Evolutionary conservation across 1,140 invertebrate genomes (phyloP).

Genomic region (Platorchestia sp.): DNA sequence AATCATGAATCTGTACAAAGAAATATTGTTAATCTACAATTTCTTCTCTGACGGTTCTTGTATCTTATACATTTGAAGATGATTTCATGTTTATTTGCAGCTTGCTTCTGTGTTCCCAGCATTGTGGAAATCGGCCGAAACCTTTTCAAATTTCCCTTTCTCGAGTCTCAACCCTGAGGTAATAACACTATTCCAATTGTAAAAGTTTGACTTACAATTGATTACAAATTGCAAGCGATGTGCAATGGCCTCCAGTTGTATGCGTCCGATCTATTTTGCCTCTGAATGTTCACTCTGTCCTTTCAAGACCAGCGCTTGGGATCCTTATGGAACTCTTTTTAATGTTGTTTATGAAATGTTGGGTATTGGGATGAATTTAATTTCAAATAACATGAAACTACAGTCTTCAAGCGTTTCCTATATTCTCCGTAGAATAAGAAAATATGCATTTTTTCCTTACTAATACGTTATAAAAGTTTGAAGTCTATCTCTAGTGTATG

Average conservation of each 20-base stretch:
- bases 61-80: background rate
- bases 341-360: background rate
- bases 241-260: background rate
- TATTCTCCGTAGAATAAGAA: too few species aligned
- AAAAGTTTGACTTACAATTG: background rate
- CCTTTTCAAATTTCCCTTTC: constrained; percentile 68
- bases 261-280: too few species aligned
- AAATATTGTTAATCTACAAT: background rate
- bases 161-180: constrained; percentile 68
- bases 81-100: constrained; percentile 64
- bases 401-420: too few species aligned
- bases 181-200: constrained; percentile 47
- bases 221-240: background rate
- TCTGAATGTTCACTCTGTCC: background rate
- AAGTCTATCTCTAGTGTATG: too few species aligned
- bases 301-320: background rate
- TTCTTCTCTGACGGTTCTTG: background rate
- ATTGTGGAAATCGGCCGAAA: constrained; percentile 68
- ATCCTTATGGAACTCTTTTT: background rate
- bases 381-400: background rate
- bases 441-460: too few species aligned
- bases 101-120: constrained; percentile 68
- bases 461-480: too few species aligned
- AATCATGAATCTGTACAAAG: background rate
- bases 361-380: too few species aligned